Evolutionary conservation across 2,797 vertebrate species (phyloP).

Genomic region (Gymnoscopelus microlampas): DNA sequence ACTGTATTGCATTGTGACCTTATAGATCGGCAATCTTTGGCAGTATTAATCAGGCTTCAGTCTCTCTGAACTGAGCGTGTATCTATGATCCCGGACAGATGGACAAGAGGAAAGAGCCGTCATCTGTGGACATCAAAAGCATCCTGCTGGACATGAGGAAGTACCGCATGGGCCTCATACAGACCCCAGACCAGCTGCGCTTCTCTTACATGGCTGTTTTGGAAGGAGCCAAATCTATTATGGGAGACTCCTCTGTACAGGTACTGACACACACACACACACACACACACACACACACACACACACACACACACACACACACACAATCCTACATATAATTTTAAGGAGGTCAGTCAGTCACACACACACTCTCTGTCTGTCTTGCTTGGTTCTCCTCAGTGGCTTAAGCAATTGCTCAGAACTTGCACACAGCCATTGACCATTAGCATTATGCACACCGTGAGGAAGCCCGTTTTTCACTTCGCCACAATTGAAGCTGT

Average conservation of each 20-base stretch:
- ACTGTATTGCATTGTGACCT: too few species aligned
- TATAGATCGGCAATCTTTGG: too few species aligned
- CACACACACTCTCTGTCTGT: too few species aligned
- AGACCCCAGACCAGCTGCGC: conserved; percentile 95
- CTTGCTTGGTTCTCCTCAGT: too few species aligned
- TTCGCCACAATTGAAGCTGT: too few species aligned
- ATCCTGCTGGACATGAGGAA: conserved; percentile 95
- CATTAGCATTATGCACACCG: too few species aligned
- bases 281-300: not conserved
- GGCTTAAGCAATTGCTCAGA: too few species aligned
- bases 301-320: not conserved
- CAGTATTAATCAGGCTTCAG: too few species aligned
- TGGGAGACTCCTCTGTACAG: conserved; percentile 92
- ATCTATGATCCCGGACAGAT: conserved; percentile 61
- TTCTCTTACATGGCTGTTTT: conserved; percentile 96
- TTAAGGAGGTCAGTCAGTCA: too few species aligned
- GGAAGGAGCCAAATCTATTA: conserved; percentile 93
- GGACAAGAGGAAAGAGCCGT: conserved; percentile 89
- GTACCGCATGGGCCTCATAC: conserved; percentile 97
- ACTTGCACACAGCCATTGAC: too few species aligned
- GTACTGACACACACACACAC: conserved; percentile 62
- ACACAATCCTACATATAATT: too few species aligned
- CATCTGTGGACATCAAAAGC: conserved; percentile 90
- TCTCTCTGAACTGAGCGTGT: not conserved
- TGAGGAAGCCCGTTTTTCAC: too few species aligned